Conservation (phyloP, 2,888 invertebrate species). For the Oscheius sp. region DNA sequence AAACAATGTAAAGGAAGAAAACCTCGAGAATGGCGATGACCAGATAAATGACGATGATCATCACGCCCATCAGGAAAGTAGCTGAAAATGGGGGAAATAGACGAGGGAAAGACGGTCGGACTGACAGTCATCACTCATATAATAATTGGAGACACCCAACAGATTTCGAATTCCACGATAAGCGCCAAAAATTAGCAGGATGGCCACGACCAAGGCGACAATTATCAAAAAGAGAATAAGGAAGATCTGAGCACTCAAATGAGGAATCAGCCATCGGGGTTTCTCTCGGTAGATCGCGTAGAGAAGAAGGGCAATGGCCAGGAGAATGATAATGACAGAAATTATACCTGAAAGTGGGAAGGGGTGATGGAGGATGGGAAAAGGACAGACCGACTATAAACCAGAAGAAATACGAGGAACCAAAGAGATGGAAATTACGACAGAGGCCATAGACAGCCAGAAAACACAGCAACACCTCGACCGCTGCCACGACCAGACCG, state of each 20-base stretch:
- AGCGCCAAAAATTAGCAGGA: slow-evolving; percentile 68
- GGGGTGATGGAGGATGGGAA: too few relatives aligned
- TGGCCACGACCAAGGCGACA: slow-evolving; percentile 68
- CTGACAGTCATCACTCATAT: slow-evolving; percentile 71
- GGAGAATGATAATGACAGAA: slow-evolving; percentile 66
- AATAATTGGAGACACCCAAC: slow-evolving; percentile 68
- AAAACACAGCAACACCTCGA: slow-evolving; percentile 70
- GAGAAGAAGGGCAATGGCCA: slow-evolving; percentile 69
- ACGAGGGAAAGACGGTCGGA: not conserved
- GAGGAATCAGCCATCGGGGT: slow-evolving; percentile 69
- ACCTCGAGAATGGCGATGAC: slow-evolving; percentile 68
- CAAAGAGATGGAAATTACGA: slow-evolving; percentile 70
- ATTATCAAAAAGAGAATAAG: slow-evolving; percentile 70
- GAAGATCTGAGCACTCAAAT: slow-evolving; percentile 71
- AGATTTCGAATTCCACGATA: slow-evolving; percentile 70
- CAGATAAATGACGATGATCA: slow-evolving; percentile 71
- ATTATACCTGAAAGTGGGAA: slow-evolving; percentile 56
- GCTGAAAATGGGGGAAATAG: slow-evolving; percentile 50
- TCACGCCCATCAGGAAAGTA: slow-evolving; percentile 67
- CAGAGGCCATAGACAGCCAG: slow-evolving; percentile 71
- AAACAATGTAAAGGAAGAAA: slow-evolving; percentile 72
- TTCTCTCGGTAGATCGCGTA: slow-evolving; percentile 71
- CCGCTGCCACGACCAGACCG: slow-evolving; percentile 69
- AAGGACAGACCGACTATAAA: slow-evolving; percentile 63
- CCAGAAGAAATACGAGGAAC: slow-evolving; percentile 69